These are phyloP conservation scores for Antheraea yamamai DNA, from an alignment of 2,888 invertebrate species.

Conservation along the genomic window DNA sequence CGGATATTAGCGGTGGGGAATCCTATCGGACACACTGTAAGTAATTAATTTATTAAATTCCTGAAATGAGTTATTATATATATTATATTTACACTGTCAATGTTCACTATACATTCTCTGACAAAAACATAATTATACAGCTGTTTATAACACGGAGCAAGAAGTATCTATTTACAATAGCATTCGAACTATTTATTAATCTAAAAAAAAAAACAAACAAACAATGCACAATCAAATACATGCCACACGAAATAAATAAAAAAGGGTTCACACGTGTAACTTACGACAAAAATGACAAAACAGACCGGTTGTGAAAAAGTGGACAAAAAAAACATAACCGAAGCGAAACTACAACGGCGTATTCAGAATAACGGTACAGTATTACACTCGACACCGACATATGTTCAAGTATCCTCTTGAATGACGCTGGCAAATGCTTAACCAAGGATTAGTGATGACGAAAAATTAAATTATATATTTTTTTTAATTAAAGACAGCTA, in stretches of 20 bases:
- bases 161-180: not conserved
- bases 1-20: no score
- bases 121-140: not conserved
- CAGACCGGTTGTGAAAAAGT: not conserved
- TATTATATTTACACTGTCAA: no score
- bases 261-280: not conserved
- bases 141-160: not conserved
- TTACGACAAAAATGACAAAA: constrained; percentile 13
- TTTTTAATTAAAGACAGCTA: no score
- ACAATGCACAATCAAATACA: not conserved
- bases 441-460: not conserved
- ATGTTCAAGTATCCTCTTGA: not conserved
- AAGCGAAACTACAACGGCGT: constrained; percentile 19
- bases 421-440: not conserved
- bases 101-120: no score
- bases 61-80: no score
- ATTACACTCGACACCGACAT: not conserved
- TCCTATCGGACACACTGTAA: no score
- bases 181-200: not conserved
- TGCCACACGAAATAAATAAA: constrained; percentile 6
- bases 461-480: no score
- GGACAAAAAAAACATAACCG: constrained; percentile 24
- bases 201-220: not conserved
- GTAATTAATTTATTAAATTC: no score
- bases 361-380: constrained; percentile 11